Evolutionary conservation across 35 echinoderm and acorn worm species (phyloP).

Genomic region (Ophioderma brevispina): DNA sequence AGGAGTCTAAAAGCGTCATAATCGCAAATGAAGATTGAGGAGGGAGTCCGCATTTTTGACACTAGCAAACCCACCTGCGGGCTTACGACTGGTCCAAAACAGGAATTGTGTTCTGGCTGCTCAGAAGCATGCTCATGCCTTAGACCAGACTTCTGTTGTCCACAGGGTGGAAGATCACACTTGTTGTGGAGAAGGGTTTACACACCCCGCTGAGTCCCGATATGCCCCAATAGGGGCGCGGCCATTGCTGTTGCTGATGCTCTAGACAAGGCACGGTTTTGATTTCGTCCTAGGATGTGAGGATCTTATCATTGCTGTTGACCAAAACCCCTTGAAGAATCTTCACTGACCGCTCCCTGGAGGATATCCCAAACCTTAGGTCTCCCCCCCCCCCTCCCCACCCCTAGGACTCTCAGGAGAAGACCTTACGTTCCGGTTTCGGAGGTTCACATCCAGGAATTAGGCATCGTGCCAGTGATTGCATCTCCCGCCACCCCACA

Average conservation of each 20-base stretch:
- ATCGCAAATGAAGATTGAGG: too few species aligned
- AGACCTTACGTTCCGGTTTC: conserved; percentile 52
- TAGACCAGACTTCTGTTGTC: conserved; percentile 10
- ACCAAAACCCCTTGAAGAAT: too few species aligned
- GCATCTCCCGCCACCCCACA: too few species aligned
- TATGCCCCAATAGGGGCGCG: conserved; percentile 24
- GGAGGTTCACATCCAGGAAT: conserved; percentile 37
- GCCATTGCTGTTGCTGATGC: conserved; percentile 34
- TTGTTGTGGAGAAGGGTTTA: conserved; percentile 35
- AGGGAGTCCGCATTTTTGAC: too few species aligned
- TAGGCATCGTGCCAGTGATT: conserved; percentile 23
- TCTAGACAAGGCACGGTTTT: conserved; percentile 27
- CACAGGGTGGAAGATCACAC: conserved; percentile 28
- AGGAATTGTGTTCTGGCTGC: conserved; percentile 18
- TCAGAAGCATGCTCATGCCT: conserved; percentile 24
- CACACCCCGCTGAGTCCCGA: conserved; percentile 33
- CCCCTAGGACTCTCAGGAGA: conserved; percentile 55
- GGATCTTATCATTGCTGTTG: conserved; percentile 22
- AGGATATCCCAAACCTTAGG: too few species aligned
- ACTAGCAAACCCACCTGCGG: conserved; percentile 15
- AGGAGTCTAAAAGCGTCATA: too few species aligned
- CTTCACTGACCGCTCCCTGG: too few species aligned
- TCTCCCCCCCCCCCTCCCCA: conserved; percentile 13
- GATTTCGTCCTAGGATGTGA: too few species aligned
- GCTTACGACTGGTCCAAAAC: conserved; percentile 16